These are phyloP conservation scores for Loripinus fragilis DNA, from an alignment of 2,888 invertebrate genomes.

Conservation along the genomic window DNA sequence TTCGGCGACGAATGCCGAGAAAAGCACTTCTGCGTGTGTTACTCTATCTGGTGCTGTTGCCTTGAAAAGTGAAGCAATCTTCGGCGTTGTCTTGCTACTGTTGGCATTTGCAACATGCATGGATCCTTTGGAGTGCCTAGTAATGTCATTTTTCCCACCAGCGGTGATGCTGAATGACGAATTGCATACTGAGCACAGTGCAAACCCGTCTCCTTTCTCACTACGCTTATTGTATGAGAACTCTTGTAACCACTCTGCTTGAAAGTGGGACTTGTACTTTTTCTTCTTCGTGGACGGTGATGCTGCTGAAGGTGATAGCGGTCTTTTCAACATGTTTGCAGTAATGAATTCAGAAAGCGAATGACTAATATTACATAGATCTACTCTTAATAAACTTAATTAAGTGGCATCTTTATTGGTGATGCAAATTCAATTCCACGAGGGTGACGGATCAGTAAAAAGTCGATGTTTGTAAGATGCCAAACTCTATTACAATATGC, in stretches of 20 bases:
- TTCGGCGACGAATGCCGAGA: slow-evolving; percentile 49
- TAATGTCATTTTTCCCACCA: slow-evolving; percentile 24
- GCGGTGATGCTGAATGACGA: slow-evolving; percentile 6
- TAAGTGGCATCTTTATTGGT: too few relatives aligned
- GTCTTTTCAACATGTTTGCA: background rate
- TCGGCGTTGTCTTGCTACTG: background rate
- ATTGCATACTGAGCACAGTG: slow-evolving; percentile 19
- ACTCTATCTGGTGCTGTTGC: background rate
- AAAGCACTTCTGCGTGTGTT: slow-evolving; percentile 47
- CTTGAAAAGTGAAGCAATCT: background rate
- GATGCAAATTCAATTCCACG: too few relatives aligned
- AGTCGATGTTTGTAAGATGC: too few relatives aligned
- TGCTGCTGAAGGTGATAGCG: background rate
- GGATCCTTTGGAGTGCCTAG: background rate
- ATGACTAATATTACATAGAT: too few relatives aligned
- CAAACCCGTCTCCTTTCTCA: background rate
- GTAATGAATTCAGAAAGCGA: too few relatives aligned
- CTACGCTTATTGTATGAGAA: background rate
- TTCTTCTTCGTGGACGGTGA: background rate
- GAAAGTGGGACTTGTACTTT: slow-evolving; percentile 1
- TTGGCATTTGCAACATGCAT: background rate
- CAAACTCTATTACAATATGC: too few relatives aligned
- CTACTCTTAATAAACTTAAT: too few relatives aligned
- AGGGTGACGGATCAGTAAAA: too few relatives aligned
- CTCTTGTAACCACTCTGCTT: background rate